Evolutionary conservation across 2,888 invertebrate species (phyloP).

Genomic region (Ischnus inquisitorius): DNA sequence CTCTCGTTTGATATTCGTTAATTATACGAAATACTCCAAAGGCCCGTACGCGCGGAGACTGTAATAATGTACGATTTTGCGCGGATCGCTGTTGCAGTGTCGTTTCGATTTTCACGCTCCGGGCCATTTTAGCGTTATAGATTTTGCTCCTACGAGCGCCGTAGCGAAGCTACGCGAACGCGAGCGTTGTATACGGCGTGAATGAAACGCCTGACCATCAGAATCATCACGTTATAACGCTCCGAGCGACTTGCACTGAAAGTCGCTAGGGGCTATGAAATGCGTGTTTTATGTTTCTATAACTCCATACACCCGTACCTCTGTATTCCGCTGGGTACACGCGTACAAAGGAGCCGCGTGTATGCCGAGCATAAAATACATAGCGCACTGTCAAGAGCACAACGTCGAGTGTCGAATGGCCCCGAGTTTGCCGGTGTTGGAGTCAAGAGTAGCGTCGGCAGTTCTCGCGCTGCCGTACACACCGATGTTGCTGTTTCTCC

Average conservation of each 20-base stretch:
- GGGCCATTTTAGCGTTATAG: background rate
- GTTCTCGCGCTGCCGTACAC: background rate
- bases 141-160: background rate
- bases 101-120: background rate
- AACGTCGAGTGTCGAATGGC: background rate
- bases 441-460: background rate
- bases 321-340: background rate
- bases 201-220: constrained; percentile 39
- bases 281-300: constrained; percentile 39
- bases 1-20: background rate
- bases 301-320: background rate
- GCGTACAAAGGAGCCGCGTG: background rate
- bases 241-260: constrained; percentile 41
- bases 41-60: no score
- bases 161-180: background rate
- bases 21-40: background rate
- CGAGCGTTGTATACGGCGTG: background rate
- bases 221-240: constrained; percentile 53
- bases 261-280: constrained; percentile 32
- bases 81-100: background rate
- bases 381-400: background rate
- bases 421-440: background rate
- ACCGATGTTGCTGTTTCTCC: background rate
- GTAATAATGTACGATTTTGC: background rate
- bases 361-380: background rate